These are phyloP conservation scores for Philereme vetulata DNA, from an alignment of 2,888 invertebrate genomes.

Conservation along the genomic window DNA sequence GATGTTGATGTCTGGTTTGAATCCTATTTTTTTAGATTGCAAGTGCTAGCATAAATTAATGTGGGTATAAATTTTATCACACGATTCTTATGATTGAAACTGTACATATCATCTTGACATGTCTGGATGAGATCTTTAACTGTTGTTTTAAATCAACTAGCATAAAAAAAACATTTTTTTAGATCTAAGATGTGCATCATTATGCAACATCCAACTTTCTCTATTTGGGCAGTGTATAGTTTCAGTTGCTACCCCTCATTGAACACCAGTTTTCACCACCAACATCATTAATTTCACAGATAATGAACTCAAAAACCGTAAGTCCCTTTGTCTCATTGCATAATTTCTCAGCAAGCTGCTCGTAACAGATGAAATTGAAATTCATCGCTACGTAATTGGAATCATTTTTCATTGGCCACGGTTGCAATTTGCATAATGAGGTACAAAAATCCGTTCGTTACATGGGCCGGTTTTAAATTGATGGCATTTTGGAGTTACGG, in stretches of 20 bases:
- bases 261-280: no score
- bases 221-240: no score
- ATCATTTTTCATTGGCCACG: conserved; percentile 49
- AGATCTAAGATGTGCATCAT: no score
- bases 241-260: no score
- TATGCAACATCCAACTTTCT: no score
- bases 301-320: conserved; percentile 11
- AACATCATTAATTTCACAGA: not conserved
- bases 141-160: no score
- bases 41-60: not conserved
- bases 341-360: conserved; percentile 27
- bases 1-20: conserved; percentile 13
- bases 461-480: conserved; percentile 31
- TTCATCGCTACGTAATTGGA: conserved; percentile 45
- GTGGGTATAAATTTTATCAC: no score
- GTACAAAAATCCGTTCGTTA: conserved; percentile 54
- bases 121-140: no score
- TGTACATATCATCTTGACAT: no score
- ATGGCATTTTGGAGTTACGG: conserved; percentile 25
- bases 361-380: conserved; percentile 46
- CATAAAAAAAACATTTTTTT: no score
- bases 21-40: not conserved
- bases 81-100: no score
- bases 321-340: conserved; percentile 32
- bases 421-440: conserved; percentile 60